Evolutionary conservation across 1,140 invertebrate species (phyloP).

Genomic region (Aphelinus certus): DNA sequence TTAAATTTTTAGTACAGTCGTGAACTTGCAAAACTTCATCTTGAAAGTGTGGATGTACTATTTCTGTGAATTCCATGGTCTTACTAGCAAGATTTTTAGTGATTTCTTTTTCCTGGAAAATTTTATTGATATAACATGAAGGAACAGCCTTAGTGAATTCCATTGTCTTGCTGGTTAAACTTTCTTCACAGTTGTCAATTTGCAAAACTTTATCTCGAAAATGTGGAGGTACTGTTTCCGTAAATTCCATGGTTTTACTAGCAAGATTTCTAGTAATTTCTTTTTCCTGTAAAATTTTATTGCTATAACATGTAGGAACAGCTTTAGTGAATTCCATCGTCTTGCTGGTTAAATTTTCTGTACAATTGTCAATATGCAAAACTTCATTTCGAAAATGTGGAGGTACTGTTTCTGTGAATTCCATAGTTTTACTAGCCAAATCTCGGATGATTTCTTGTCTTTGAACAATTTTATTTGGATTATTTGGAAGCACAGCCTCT

Average conservation of each 20-base stretch:
- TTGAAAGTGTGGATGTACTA: constrained; percentile 1
- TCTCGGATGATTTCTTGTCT: no score
- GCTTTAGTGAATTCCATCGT: no score
- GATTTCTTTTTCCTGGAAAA: neutral
- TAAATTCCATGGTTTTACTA: constrained; percentile 37
- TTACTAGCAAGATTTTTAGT: constrained; percentile 12
- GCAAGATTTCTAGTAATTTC: no score
- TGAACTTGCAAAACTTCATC: neutral
- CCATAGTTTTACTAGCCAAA: no score
- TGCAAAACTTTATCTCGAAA: neutral
- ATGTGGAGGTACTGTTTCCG: constrained; percentile 18
- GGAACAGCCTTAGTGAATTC: constrained; percentile 20
- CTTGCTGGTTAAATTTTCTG: no score
- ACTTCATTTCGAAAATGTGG: no score
- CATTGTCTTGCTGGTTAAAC: constrained; percentile 20
- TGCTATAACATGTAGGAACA: no score
- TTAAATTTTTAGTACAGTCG: constrained; percentile 6
- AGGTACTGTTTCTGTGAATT: no score
- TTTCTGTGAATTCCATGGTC: constrained; percentile 41
- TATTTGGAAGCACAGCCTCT: no score
- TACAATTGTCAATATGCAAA: no score
- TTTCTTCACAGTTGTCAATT: constrained; percentile 1
- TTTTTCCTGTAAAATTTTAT: no score
- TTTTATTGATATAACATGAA: neutral
- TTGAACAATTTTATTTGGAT: no score